phyloP scores from a whole-genome alignment of 2,797 vertebrate genomes.

The Neoniphon sammara region DNA sequence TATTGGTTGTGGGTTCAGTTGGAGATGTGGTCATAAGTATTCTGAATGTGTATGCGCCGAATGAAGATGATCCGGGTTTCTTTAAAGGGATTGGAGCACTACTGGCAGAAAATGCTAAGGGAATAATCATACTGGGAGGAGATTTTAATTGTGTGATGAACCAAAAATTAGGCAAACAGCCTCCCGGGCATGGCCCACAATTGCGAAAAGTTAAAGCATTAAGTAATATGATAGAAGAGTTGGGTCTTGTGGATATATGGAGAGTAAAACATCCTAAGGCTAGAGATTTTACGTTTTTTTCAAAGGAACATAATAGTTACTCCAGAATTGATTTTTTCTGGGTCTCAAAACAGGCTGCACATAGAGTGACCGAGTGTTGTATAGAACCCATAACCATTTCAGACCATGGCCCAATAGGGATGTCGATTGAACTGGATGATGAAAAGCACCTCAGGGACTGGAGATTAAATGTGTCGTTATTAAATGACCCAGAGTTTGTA shows the following conservation, averaged over 20 bases:
- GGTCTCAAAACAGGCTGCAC: neutral
- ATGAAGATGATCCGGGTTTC: constrained; percentile 17
- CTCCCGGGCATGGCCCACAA: neutral
- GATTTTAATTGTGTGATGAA: constrained; percentile 30
- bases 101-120: neutral
- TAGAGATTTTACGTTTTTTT: constrained; percentile 8
- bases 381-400: constrained; percentile 6
- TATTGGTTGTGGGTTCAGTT: constrained; percentile 18
- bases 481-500: constrained; percentile 4
- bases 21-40: neutral
- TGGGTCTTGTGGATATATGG: constrained; percentile 15
- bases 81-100: constrained; percentile 10
- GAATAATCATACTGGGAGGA: constrained; percentile 6
- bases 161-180: neutral
- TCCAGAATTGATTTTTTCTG: constrained; percentile 29
- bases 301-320: constrained; percentile 9
- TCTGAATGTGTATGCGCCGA: constrained; percentile 19
- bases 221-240: neutral
- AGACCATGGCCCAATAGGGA: neutral
- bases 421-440: neutral
- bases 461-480: constrained; percentile 30
- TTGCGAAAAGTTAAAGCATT: neutral
- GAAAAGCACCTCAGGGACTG: neutral
- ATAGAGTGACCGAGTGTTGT: neutral
- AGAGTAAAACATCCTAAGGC: neutral